Evolutionary conservation across 1,140 invertebrate genomes (phyloP).

Genomic region (Solenopsis fugax): DNA sequence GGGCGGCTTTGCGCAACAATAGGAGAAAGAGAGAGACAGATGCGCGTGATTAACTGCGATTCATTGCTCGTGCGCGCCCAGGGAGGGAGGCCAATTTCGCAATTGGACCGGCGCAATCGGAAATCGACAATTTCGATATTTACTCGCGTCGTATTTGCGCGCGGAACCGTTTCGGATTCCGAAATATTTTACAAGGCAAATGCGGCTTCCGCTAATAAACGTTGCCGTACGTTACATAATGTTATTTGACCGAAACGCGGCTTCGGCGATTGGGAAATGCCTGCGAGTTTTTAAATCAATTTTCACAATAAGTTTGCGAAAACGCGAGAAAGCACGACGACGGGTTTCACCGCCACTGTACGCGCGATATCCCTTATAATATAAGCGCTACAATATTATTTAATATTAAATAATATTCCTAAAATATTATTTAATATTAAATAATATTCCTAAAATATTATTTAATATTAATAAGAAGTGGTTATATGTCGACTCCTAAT

Average conservation of each 20-base stretch:
- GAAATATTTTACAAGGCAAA: background rate
- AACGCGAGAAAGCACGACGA: too few species aligned
- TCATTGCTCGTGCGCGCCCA: too few species aligned
- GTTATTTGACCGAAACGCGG: background rate
- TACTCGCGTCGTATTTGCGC: background rate
- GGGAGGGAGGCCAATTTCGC: background rate
- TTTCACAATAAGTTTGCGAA: background rate
- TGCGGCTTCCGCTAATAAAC: slow-evolving; percentile 13
- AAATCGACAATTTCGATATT: background rate
- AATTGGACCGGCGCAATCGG: slow-evolving; percentile 2
- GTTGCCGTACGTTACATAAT: background rate
- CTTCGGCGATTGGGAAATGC: background rate
- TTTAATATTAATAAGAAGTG: too few species aligned
- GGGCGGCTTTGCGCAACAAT: slow-evolving; percentile 10
- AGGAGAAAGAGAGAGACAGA: background rate
- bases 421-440: too few species aligned
- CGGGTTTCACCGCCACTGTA: too few species aligned
- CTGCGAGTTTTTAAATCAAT: background rate
- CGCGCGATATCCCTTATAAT: too few species aligned
- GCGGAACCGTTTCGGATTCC: background rate
- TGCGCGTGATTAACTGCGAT: too few species aligned
- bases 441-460: too few species aligned
- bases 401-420: too few species aligned
- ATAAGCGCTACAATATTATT: too few species aligned
- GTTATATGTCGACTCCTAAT: too few species aligned